Evolutionary conservation across 2,113 vertebrate species (phyloP).

Genomic region (Dipodomys ordii): DNA sequence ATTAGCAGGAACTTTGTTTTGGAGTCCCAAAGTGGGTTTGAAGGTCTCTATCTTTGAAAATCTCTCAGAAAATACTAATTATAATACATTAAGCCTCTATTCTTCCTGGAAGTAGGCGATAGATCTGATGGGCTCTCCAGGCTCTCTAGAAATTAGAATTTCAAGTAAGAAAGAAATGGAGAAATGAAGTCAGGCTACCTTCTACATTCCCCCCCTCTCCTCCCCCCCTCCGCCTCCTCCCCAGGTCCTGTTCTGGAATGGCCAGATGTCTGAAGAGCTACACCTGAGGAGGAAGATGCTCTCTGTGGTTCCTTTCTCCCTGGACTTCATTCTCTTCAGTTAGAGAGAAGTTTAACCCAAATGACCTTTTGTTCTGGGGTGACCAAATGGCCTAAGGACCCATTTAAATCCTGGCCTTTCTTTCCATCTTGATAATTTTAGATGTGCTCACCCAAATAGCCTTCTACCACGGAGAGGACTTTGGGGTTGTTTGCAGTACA

Average conservation of each 20-base stretch:
- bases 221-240: too few relatives aligned
- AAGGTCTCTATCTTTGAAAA: constrained; percentile 58
- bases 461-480: not conserved
- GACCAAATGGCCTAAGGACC: not conserved
- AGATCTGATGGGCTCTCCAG: not conserved
- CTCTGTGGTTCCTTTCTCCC: not conserved
- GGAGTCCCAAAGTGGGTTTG: constrained; percentile 59
- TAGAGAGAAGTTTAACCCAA: constrained; percentile 26
- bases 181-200: not conserved
- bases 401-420: not conserved
- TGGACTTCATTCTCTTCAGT: constrained; percentile 29
- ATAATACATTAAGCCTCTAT: constrained; percentile 38
- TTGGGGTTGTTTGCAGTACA: not conserved
- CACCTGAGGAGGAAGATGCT: not conserved
- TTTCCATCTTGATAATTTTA: not conserved
- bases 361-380: not conserved
- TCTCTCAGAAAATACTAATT: constrained; percentile 71
- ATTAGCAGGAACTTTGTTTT: constrained; percentile 62
- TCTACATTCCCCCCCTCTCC: not conserved
- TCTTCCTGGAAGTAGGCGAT: constrained; percentile 50
- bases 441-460: not conserved
- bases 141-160: constrained; percentile 35
- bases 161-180: constrained; percentile 8
- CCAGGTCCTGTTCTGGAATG: not conserved
- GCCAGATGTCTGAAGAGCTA: not conserved